Evolutionary conservation across 2,113 vertebrate species (phyloP).

Genomic region (Elanoides forficatus): DNA sequence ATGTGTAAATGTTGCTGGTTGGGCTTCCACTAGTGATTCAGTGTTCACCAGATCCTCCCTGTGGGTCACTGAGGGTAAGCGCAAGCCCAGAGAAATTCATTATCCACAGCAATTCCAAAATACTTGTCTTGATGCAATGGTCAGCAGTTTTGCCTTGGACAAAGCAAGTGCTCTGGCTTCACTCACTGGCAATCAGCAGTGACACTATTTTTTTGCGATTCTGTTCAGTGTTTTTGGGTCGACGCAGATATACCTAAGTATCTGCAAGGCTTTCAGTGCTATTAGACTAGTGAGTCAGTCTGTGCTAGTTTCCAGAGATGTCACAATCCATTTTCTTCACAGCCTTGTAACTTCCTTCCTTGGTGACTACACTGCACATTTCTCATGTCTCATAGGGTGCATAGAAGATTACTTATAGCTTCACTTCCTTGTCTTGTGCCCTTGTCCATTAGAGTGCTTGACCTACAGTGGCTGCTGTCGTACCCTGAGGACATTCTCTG

Average conservation of each 20-base stretch:
- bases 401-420: constrained; percentile 17
- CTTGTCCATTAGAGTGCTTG: neutral
- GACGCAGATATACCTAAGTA: neutral
- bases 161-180: neutral
- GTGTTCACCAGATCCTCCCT: neutral
- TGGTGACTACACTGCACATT: neutral
- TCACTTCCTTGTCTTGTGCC: neutral
- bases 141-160: neutral
- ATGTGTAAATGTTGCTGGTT: neutral
- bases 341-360: constrained; percentile 42
- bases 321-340: neutral
- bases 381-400: neutral
- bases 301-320: neutral
- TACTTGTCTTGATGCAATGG: neutral
- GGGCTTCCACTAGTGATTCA: neutral
- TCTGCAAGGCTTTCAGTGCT: neutral
- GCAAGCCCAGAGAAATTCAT: neutral
- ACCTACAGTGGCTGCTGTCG: neutral
- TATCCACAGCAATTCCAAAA: neutral
- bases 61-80: neutral
- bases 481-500: neutral
- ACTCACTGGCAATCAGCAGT: neutral
- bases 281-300: neutral
- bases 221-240: neutral
- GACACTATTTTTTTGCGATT: neutral